phyloP scores from a whole-genome alignment of 2,888 invertebrate species.

The Trichogramma evanescens region DNA sequence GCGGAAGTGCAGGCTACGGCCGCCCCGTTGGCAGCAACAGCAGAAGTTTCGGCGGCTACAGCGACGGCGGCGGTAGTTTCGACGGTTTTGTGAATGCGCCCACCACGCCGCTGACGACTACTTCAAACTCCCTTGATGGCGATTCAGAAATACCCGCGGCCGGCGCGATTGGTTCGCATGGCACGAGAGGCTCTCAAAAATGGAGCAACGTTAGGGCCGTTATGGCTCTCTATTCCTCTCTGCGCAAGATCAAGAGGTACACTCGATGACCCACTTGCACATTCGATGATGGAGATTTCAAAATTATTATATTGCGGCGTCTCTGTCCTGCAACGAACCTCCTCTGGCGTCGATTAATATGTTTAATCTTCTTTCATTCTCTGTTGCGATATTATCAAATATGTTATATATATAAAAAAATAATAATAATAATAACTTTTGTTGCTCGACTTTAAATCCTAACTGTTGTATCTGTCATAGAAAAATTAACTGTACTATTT shows the following conservation, averaged over 20 bases:
- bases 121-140: conserved; percentile 40
- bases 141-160: conserved; percentile 33
- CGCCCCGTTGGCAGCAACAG: background rate
- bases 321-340: conserved; percentile 10
- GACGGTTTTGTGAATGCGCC: conserved; percentile 23
- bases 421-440: conserved; percentile 11
- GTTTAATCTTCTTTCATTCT: background rate
- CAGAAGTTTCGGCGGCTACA: conserved; percentile 32
- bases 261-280: conserved; percentile 22
- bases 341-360: background rate
- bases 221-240: conserved; percentile 82
- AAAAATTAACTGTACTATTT: background rate
- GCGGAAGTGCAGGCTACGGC: background rate
- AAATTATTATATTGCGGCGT: conserved; percentile 1
- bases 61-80: conserved; percentile 22
- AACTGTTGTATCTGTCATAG: no score
- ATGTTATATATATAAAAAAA: conserved; percentile 5
- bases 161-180: conserved; percentile 35
- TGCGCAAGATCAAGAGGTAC: conserved; percentile 85
- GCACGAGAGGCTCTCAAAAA: conserved; percentile 55
- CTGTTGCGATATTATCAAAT: background rate
- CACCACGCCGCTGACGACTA: conserved; percentile 29
- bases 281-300: background rate
- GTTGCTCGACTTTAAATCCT: background rate
- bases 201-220: conserved; percentile 84